Base-by-base conservation (phyloP, 2,113 vertebrate species). In the Hirundichthys speculiger region DNA sequence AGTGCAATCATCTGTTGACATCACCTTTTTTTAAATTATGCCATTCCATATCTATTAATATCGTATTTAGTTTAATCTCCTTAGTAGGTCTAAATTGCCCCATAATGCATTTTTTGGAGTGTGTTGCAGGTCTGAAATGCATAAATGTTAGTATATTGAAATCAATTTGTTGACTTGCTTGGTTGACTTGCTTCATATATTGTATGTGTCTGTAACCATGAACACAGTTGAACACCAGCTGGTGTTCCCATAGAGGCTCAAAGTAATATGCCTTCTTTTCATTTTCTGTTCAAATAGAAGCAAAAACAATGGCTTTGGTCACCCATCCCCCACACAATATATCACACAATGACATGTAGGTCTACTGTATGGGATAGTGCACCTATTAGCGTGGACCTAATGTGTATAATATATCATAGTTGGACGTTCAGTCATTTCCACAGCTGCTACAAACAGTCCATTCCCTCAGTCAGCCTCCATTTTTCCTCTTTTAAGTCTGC, bases 341-440 rank as follows among this genome's bases (percentile, higher is more conserved):
- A 82, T 88, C 82, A 85, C 43, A 52, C 52, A 51, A 34, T 77
- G 77, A 68, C 82, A 79, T 53, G 10, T 12, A 54, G 67, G 46
- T 52, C 55, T 63, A 77, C 78, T 73, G 73, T 80, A 76, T 2
- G 75, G 71, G 76, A 85, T 82, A 69, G 56, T 50, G 58, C 45
- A 68, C 64, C 71, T 79, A 84, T 85, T 86, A 84, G 69, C 45
- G 38, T 75, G 62, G 24, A 22, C 51, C 70, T 83, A 80, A 82
- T 86, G 56, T 67, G 49, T 67, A 70, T 78, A 80, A 87, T 87
- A 73, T 41, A 76, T 79, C 86, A 88, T 6, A 11, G 60, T 54
- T n/a, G 47, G 71, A 51, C 49, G 5, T 60, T 69, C 63, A 58
- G 25, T 75, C 48, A 42, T 57, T 83, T 60, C 40, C 19, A 50